Evolutionary conservation across 2,797 vertebrate species (phyloP).

Genomic region (Chloroceryle inda): DNA sequence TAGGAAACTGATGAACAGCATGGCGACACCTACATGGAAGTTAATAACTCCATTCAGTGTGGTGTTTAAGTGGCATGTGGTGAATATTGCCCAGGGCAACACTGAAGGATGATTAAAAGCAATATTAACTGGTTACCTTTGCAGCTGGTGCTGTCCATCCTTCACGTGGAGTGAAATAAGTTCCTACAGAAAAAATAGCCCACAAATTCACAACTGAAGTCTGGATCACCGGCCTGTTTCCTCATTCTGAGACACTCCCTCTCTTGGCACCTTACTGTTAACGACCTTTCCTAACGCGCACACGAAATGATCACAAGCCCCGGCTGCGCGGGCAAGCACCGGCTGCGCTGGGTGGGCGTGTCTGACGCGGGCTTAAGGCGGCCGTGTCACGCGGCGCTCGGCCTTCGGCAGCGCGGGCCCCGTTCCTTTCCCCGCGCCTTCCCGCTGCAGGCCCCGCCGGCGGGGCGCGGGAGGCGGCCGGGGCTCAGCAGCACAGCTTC

Average conservation of each 20-base stretch:
- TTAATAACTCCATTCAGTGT: background rate
- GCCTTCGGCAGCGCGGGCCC: too few species aligned
- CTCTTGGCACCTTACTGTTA: background rate
- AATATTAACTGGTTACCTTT: background rate
- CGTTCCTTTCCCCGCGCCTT: too few species aligned
- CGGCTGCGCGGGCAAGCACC: too few species aligned
- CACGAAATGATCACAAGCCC: background rate
- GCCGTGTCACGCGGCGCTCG: too few species aligned
- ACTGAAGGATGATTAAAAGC: background rate
- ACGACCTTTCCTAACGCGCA: too few species aligned
- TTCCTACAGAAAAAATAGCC: background rate
- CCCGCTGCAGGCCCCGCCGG: too few species aligned
- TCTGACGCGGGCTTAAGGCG: too few species aligned
- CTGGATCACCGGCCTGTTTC: background rate
- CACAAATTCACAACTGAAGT: background rate
- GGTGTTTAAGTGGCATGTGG: background rate
- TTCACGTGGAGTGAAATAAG: fast-evolving
- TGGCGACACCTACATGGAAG: background rate
- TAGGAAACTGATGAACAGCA: background rate
- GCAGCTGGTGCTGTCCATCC: background rate
- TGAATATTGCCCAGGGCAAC: background rate
- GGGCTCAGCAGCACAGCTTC: too few species aligned
- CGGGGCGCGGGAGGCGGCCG: background rate
- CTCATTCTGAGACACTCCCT: background rate
- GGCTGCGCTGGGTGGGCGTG: too few species aligned